These are phyloP conservation scores for Holotrichia oblita DNA, from an alignment of 1,140 invertebrate species.

Conservation along the genomic window DNA sequence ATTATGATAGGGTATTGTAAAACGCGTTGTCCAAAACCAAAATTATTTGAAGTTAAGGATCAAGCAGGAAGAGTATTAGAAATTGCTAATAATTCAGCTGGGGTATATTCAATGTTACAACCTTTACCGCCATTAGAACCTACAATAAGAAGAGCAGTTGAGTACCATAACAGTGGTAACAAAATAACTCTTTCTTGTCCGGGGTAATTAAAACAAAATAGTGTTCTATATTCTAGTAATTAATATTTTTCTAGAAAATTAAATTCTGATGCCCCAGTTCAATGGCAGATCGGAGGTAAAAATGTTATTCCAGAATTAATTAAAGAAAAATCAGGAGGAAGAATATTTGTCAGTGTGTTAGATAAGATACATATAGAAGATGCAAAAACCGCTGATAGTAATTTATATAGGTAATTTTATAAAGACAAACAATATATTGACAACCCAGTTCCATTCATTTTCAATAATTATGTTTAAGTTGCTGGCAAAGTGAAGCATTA, in stretches of 20 bases:
- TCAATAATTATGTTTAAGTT: constrained; percentile 63
- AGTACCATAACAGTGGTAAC: constrained; percentile 61
- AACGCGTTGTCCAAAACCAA: constrained; percentile 62
- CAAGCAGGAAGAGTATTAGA: constrained; percentile 65
- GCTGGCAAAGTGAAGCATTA: constrained; percentile 70
- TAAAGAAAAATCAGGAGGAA: constrained; percentile 58
- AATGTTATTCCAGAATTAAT: constrained; percentile 60
- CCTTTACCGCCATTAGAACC: constrained; percentile 62
- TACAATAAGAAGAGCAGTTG: constrained; percentile 59
- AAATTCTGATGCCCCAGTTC: constrained; percentile 62
- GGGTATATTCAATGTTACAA: constrained; percentile 67
- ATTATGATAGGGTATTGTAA: constrained; percentile 69
- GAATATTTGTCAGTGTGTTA: constrained; percentile 63
- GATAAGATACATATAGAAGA: constrained; percentile 63
- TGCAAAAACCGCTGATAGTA: constrained; percentile 63
- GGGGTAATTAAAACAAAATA: constrained; percentile 60
- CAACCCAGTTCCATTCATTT: not conserved
- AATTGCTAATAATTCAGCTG: constrained; percentile 69
- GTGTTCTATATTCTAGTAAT: constrained; percentile 13
- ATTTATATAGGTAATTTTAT: constrained; percentile 70
- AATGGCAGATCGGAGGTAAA: constrained; percentile 64
- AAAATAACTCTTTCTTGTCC: constrained; percentile 64
- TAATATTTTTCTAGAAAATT: constrained; percentile 60
- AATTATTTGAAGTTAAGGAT: constrained; percentile 66
- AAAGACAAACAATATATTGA: too few species aligned